phyloP scores from a whole-genome alignment of 2,888 invertebrate species.

The Strigamia transsilvanica region DNA sequence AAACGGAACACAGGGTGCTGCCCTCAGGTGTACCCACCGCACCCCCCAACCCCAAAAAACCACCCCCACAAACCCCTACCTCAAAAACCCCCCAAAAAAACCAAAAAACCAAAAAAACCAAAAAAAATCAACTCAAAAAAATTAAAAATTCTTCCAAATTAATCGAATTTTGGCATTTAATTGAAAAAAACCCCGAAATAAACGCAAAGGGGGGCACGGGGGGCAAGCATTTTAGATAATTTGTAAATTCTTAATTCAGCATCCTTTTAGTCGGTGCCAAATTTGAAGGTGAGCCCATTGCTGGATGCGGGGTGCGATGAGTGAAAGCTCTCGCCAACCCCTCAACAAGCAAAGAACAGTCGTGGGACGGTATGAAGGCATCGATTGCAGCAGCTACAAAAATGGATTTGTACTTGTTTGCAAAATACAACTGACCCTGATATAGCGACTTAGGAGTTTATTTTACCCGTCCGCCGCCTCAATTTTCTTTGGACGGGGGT shows the following conservation, averaged over 20 bases:
- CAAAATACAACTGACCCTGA: not conserved
- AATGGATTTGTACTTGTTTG: constrained; percentile 26
- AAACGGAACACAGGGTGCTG: constrained; percentile 11
- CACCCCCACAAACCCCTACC: not conserved
- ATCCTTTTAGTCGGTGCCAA: constrained; percentile 15
- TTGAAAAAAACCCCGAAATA: not conserved
- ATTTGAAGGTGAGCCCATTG: constrained; percentile 21
- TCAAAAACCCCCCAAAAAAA: not conserved
- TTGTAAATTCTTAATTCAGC: constrained; percentile 18
- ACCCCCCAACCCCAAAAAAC: not conserved
- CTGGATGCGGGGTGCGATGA: not conserved
- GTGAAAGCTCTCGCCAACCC: constrained; percentile 1
- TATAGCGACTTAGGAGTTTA: not conserved
- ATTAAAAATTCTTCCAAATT: too few relatives aligned
- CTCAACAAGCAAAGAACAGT: constrained; percentile 24
- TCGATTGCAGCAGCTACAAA: constrained; percentile 41
- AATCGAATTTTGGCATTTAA: too few relatives aligned
- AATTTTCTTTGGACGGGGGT: not conserved
- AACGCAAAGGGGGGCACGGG: too few relatives aligned
- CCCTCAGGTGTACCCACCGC: constrained; percentile 2
- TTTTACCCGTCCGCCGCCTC: not conserved
- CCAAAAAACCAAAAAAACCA: not conserved
- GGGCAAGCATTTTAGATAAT: constrained; percentile 1
- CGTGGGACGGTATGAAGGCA: constrained; percentile 11
- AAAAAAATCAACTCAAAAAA: not conserved